These are phyloP conservation scores for Echinarachnius parma DNA, from an alignment of 53 echinoderm and acorn worm species.

Conservation along the genomic window DNA sequence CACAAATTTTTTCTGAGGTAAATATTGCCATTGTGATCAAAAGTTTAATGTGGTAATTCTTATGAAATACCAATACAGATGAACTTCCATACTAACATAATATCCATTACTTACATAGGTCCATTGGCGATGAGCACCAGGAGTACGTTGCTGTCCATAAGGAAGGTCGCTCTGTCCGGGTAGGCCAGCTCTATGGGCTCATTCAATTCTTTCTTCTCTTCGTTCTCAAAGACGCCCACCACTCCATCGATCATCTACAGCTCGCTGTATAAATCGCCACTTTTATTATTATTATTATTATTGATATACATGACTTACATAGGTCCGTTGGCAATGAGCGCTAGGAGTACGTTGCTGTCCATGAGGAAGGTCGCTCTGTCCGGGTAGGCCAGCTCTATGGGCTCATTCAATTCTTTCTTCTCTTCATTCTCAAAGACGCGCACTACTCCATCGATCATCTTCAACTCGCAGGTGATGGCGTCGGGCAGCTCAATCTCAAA, in stretches of 20 bases:
- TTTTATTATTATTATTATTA: not conserved
- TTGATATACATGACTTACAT: constrained; percentile 88
- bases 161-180: constrained; percentile 79
- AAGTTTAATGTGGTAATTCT: too few species aligned
- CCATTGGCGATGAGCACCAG: constrained; percentile 94
- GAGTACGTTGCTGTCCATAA: constrained; percentile 78
- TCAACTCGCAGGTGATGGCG: constrained; percentile 81
- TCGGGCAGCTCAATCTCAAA: constrained; percentile 76
- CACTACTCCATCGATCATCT: constrained; percentile 75
- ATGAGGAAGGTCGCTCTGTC: constrained; percentile 84
- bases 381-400: constrained; percentile 79
- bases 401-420: constrained; percentile 53
- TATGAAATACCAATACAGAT: too few species aligned
- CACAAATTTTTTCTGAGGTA: too few species aligned
- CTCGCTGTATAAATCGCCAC: not conserved
- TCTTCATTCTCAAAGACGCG: constrained; percentile 73
- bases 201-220: constrained; percentile 56
- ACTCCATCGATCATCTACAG: constrained; percentile 70
- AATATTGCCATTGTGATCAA: too few species aligned
- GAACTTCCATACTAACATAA: not conserved
- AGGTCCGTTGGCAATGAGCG: constrained; percentile 94
- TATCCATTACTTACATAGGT: constrained; percentile 79
- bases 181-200: constrained; percentile 82
- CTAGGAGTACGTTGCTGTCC: constrained; percentile 81
- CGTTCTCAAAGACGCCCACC: constrained; percentile 68